phyloP scores from a whole-genome alignment of 2,888 invertebrate genomes.

The Agriopis marginaria region DNA sequence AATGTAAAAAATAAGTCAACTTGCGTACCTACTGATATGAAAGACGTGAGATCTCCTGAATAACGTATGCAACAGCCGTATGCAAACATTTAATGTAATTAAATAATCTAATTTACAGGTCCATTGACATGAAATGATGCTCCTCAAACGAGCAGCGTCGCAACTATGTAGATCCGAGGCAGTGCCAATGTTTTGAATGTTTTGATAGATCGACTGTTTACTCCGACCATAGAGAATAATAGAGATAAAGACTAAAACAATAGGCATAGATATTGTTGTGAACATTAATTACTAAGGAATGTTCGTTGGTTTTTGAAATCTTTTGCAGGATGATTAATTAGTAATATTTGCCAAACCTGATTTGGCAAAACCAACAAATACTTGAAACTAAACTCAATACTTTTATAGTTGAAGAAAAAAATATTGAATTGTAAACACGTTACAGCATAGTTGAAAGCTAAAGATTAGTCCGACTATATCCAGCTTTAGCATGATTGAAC shows the following conservation, averaged over 20 bases:
- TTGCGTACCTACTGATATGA: too few relatives aligned
- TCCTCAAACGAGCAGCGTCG: not conserved
- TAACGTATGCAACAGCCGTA: not conserved
- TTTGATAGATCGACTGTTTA: constrained; percentile 35
- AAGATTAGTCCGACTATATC: not conserved
- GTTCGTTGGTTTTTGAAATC: not conserved
- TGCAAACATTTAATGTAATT: too few relatives aligned
- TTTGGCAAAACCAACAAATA: not conserved
- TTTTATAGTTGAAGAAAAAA: too few relatives aligned
- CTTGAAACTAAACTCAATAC: too few relatives aligned
- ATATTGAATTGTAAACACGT: too few relatives aligned
- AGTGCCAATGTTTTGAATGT: constrained; percentile 29
- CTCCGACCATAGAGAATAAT: too few relatives aligned
- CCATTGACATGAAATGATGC: constrained; percentile 9
- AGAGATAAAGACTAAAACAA: not conserved
- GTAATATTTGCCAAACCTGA: not conserved
- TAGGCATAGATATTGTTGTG: not conserved
- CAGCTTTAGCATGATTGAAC: not conserved
- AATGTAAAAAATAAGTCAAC: too few relatives aligned
- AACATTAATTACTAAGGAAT: not conserved
- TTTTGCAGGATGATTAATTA: not conserved
- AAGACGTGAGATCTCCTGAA: not conserved
- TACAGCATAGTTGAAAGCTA: too few relatives aligned
- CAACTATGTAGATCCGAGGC: not conserved
- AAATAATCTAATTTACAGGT: constrained; percentile 10